A percentile compares a stretch with the other conserved stretches of the same genome.
Conservation (phyloP, 2,113 vertebrate genomes). For the Psilopogon haemacephalus region DNA sequence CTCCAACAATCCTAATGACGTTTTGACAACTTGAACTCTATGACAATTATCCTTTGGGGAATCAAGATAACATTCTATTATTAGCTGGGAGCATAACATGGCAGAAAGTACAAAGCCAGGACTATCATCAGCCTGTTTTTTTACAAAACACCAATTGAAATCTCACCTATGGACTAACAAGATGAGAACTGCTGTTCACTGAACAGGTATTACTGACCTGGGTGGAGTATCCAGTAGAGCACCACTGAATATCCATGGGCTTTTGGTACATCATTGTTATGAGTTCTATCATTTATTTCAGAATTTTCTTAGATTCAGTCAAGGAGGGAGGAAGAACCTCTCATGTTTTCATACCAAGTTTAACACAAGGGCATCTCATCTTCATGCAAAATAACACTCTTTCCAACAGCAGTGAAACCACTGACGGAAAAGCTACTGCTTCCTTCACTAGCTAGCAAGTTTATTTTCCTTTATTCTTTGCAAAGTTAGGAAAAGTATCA, state of each 20-base stretch:
- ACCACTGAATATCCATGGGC: background rate
- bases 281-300: background rate
- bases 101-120: background rate
- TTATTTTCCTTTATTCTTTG: background rate
- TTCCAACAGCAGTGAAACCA: background rate
- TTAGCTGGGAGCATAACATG: background rate
- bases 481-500: background rate
- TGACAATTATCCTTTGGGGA: background rate
- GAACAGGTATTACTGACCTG: background rate
- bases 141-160: background rate
- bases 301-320: background rate
- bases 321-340: background rate
- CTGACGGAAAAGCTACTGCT: background rate
- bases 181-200: background rate
- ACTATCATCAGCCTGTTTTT: background rate
- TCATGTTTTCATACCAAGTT: background rate
- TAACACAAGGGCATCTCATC: background rate
- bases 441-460: background rate
- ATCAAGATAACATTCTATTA: background rate
- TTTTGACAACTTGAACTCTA: slow-evolving; percentile 20
- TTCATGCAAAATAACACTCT: background rate
- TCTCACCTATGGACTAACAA: background rate
- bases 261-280: background rate
- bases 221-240: background rate
- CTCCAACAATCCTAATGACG: background rate